These are phyloP conservation scores for Mycogona germanica DNA, from an alignment of 2,888 invertebrate species.

Conservation along the genomic window DNA sequence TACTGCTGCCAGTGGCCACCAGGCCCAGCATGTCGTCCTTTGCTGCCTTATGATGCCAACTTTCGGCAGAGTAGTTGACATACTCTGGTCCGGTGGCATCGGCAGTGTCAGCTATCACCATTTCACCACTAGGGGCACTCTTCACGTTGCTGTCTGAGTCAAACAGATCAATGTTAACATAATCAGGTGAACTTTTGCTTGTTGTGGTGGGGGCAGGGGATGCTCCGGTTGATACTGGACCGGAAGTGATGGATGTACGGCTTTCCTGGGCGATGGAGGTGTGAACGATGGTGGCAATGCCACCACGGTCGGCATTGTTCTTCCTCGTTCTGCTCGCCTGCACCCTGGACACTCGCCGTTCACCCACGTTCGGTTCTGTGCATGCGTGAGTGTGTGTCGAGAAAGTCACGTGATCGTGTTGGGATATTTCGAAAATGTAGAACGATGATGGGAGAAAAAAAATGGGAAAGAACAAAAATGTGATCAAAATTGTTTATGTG, in stretches of 20 bases:
- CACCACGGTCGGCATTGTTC: constrained; percentile 11
- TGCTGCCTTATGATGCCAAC: neutral
- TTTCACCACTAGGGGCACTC: neutral
- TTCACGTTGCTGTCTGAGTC: constrained; percentile 1
- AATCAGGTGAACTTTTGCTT: constrained; percentile 21
- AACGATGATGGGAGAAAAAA: constrained; percentile 8
- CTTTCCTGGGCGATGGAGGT: too few species aligned
- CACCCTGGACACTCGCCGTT: too few species aligned
- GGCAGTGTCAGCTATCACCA: neutral
- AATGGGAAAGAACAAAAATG: constrained; percentile 8
- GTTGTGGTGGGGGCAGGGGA: constrained; percentile 10
- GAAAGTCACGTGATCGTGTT: constrained; percentile 13
- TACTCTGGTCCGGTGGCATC: constrained; percentile 3
- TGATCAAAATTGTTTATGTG: neutral
- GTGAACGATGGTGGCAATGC: too few species aligned
- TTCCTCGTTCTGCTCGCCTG: constrained; percentile 20
- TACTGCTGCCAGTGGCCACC: too few species aligned
- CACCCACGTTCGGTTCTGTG: too few species aligned
- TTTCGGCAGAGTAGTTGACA: constrained; percentile 3
- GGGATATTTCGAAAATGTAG: constrained; percentile 7
- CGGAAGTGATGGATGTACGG: too few species aligned
- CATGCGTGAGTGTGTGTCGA: too few species aligned
- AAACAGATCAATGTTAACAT: constrained; percentile 23
- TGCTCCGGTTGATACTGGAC: neutral
- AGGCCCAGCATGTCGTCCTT: too few species aligned